Conservation (phyloP, 2,797 vertebrate species). For the Fratercula arctica region DNA sequence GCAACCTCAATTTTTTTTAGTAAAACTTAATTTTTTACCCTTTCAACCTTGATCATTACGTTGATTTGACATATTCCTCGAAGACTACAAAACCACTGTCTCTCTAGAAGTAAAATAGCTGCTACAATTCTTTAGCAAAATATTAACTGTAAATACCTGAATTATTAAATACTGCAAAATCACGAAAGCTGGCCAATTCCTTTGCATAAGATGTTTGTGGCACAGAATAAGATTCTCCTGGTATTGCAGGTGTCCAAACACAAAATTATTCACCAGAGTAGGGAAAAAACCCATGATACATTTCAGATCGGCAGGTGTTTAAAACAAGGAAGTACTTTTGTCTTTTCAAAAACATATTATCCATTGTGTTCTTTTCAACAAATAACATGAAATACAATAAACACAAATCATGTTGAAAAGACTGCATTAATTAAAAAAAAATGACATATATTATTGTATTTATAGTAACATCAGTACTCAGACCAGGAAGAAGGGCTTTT, state of each 20-base stretch:
- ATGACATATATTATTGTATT: not conserved
- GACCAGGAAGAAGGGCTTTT: not conserved
- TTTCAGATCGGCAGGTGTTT: not conserved
- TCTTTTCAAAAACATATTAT: not conserved
- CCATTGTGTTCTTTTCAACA: not conserved
- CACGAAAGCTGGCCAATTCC: not conserved
- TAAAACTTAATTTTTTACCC: not conserved
- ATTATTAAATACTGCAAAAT: not conserved
- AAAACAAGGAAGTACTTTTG: not conserved
- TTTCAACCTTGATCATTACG: not conserved
- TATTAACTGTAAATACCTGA: not conserved
- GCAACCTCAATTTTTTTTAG: constrained; percentile 67
- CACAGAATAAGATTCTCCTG: not conserved
- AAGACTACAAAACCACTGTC: not conserved
- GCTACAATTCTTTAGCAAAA: not conserved
- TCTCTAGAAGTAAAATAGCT: not conserved
- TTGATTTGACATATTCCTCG: not conserved
- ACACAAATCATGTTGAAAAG: not conserved
- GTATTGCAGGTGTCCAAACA: not conserved
- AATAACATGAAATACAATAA: not conserved
- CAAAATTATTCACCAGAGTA: not conserved
- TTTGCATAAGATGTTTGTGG: not conserved
- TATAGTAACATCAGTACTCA: not conserved
- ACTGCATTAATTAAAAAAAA: not conserved
- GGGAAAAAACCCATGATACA: not conserved